Evolutionary conservation across 2,888 invertebrate genomes (phyloP).

Genomic region (Incurvaria masculella): DNA sequence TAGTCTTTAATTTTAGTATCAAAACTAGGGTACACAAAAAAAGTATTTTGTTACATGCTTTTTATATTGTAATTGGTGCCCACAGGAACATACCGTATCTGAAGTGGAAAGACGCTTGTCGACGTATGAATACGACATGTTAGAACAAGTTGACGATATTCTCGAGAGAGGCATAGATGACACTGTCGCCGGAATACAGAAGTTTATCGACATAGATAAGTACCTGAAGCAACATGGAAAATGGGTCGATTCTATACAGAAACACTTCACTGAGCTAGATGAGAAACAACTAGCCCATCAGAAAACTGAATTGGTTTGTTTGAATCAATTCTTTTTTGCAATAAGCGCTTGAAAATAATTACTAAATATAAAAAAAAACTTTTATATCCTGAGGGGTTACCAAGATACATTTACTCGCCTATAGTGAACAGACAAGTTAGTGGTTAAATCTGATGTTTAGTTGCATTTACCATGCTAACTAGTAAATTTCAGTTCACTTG

Average conservation of each 20-base stretch:
- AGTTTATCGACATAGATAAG: constrained; percentile 27
- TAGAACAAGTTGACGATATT: constrained; percentile 22
- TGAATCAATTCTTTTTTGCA: no score
- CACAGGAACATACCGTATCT: constrained; percentile 22
- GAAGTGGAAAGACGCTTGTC: constrained; percentile 22
- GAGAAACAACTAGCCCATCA: constrained; percentile 29
- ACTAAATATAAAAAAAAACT: no score
- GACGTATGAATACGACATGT: constrained; percentile 2
- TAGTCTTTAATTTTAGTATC: no score
- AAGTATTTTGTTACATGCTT: not conserved
- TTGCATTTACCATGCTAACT: no score
- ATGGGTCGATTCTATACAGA: constrained; percentile 7
- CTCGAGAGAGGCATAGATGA: constrained; percentile 25
- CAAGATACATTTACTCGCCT: no score
- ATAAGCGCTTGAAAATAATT: no score
- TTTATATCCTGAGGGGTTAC: no score
- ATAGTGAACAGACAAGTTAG: no score
- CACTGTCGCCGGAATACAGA: constrained; percentile 24
- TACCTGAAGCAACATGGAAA: constrained; percentile 13
- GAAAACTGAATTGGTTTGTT: constrained; percentile 31
- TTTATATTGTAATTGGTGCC: not conserved
- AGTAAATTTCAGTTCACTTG: no score
- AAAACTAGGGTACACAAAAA: no score
- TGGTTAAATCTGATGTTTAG: no score
- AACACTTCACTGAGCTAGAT: constrained; percentile 31